Percentiles rank a stretch among this genome's conserved stretches.
Conservation (phyloP, 2,888 invertebrate genomes). For the Copidosoma aretas region DNA sequence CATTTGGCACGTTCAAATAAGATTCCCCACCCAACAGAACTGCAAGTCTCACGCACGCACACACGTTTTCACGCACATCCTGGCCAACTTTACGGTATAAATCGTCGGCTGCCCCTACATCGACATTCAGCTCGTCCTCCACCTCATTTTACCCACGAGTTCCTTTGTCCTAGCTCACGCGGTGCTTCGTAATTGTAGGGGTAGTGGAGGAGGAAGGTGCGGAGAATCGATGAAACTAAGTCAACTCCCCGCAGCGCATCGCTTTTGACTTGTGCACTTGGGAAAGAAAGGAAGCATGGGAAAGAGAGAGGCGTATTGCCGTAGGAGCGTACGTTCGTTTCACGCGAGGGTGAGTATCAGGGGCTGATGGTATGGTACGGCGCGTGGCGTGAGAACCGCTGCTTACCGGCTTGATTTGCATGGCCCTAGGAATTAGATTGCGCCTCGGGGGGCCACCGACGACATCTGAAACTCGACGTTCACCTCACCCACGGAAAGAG, state of each 20-base stretch:
- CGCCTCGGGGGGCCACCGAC: not conserved
- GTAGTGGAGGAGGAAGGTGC: constrained; percentile 15
- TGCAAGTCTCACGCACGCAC: no score
- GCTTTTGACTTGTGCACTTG: not conserved
- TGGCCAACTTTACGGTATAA: constrained; percentile 3
- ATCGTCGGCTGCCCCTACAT: not conserved
- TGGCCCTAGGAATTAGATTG: constrained; percentile 43
- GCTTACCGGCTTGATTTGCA: constrained; percentile 51
- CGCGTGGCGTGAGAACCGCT: constrained; percentile 10
- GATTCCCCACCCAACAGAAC: no score
- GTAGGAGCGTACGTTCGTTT: not conserved
- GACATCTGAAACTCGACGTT: no score
- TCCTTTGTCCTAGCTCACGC: constrained; percentile 14
- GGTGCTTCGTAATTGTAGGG: not conserved
- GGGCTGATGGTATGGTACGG: constrained; percentile 45
- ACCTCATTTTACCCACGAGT: not conserved
- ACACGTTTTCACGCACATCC: not conserved
- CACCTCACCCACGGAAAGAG: not conserved
- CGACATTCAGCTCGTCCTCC: not conserved
- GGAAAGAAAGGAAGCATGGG: no score
- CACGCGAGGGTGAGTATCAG: constrained; percentile 47
- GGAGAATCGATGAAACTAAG: constrained; percentile 33
- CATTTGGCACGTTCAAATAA: no score
- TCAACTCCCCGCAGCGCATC: constrained; percentile 9
- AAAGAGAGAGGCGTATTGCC: no score